Conservation (phyloP, 2,113 vertebrate species). For the Petrocephalus microphthalmus region DNA sequence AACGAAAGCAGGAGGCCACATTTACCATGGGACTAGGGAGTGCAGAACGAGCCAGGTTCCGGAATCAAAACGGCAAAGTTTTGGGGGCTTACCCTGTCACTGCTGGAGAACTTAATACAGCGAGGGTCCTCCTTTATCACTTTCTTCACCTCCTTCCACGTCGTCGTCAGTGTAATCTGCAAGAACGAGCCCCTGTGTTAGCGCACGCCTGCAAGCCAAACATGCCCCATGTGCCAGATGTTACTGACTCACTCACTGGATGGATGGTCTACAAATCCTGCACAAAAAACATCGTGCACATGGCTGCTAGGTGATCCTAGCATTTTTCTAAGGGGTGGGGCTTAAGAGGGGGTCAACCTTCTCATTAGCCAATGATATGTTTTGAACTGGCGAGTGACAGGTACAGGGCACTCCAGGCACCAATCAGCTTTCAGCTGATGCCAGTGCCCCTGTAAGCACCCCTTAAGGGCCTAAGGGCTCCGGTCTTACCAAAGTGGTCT, state of each 20-base stretch:
- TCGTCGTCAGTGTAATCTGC: conserved; percentile 89
- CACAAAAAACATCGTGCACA: no score
- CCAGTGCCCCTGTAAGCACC: not conserved
- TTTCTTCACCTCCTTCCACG: conserved; percentile 98
- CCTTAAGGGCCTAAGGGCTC: not conserved
- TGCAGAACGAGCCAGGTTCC: not conserved
- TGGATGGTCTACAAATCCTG: not conserved
- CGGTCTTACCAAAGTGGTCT: conserved; percentile 80
- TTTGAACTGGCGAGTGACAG: not conserved
- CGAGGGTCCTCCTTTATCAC: conserved; percentile 97
- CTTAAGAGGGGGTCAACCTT: not conserved
- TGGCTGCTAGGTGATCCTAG: no score
- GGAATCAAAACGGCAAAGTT: not conserved
- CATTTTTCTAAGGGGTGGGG: no score
- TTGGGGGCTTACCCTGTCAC: conserved; percentile 76
- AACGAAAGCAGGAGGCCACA: conserved; percentile 17
- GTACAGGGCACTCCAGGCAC: not conserved
- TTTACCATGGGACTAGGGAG: not conserved
- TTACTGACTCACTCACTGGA: not conserved
- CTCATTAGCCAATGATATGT: not conserved
- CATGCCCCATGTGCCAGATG: not conserved
- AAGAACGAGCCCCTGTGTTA: not conserved
- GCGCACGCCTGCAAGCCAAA: not conserved
- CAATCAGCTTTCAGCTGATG: not conserved
- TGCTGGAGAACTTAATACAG: conserved; percentile 96